Base-by-base conservation (phyloP, 2,797 vertebrate genomes). In the Chaetophractus vellerosus region DNA sequence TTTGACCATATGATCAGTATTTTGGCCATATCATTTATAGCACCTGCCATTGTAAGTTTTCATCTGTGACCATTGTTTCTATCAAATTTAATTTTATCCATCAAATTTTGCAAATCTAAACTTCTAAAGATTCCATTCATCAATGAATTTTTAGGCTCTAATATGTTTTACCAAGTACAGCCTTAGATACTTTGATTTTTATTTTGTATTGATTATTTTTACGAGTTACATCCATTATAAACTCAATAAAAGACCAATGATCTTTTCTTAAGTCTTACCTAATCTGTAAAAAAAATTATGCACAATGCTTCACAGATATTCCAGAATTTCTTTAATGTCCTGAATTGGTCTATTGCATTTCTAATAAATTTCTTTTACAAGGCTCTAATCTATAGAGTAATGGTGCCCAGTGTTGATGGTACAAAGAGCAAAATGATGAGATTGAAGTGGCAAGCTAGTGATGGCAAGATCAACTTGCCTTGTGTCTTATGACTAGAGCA, bases 361-460 rank as follows among this genome's bases (percentile, higher is more conserved):
- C 74, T 68, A 41, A 72, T 0, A 31, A 50, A 78, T 31, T 31
- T 88, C 83, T 61, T 36, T 50, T 12, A 10, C 24, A 28, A 6
- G 79, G 50, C 41, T 79, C 50, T 94, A n/a, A 87, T 88, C 66
- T 31, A 2, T 41, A 26, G 9, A 63, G 52, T n/a, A 33, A 23
- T 12, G 19, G 9, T 16, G 23, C 7, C 69, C 26, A 7, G 6
- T 23, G 1, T 24, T 81, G 90, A 55, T 74, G 85, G 41, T 19
- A 21, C 38, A 28, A 71, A 92, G 36, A 88, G 64, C 66, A 76
- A 87, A 86, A 59, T n/a, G 81, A 76, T 75, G 18, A 76, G 57
- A 80, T 0, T 0, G 31, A 57, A 76, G 81, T 4, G 1, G 52
- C 5, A 41, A 38, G 8, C 76, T 55, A 57, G 14, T 31, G 33